Base-by-base conservation (phyloP, 1,140 invertebrate species). In the Diorhabda elongata region DNA sequence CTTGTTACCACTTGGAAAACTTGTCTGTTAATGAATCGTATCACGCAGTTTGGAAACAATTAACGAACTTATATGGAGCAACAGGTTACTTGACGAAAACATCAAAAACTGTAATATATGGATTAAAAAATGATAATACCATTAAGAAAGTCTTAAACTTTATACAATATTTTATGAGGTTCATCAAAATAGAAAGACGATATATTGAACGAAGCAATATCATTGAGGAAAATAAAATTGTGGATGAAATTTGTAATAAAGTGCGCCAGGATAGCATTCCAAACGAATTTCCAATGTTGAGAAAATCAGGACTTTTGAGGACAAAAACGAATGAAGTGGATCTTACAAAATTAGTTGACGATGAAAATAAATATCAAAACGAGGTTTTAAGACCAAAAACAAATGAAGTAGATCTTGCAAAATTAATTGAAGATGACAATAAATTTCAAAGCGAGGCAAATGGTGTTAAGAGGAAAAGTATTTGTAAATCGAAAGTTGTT, bases 11-110 rank as follows among this genome's bases (percentile, higher is more conserved):
- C 43, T 66, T 76, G 42, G 45, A 70, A 58, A 56, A 74, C 67
- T 52, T 67, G 58, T 79, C 79, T 44, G 77, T 80, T 66, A 76
- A 83, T 71, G 85, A 87, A 0, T 85, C 88, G 0, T 91, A 89
- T 75, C 95, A 95, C 83, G 92, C 92, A 0, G 77, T 96, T 0
- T 95, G 93, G 93, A 91, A 91, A 0, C 94, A 96, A 77, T 79
- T 96, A 67, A 88, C 88, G 42, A 93, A 96, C 80, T 81, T 96
- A 5, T 92, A 92, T 77, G 94, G 94, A 9, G 90, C 90, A 64
- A 84, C 95, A 42, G 92, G 93, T 2, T 87, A 86, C 77, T 93
- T 94, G 3, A 82, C 87, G 0, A 89, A 89, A 80, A 81, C 92
- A 41, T 87, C 91, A 1, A 87, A 89, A 67, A 96, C 94, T 8